Conservation (phyloP, 2,797 vertebrate genomes). For the Myripristis murdjan region DNA sequence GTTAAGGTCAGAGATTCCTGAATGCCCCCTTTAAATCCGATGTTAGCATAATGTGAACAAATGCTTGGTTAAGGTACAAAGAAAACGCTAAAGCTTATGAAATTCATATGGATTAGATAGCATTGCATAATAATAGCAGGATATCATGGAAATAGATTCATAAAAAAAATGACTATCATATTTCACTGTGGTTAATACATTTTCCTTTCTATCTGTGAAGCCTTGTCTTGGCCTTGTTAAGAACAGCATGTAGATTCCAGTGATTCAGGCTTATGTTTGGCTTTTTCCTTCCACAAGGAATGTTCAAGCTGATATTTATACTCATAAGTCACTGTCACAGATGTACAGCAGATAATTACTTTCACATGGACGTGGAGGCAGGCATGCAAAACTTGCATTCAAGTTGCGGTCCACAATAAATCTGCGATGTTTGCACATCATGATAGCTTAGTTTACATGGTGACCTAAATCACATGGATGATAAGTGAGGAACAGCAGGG, state of each 20-base stretch:
- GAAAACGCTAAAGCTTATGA: neutral
- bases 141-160: neutral
- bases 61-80: too few relatives aligned
- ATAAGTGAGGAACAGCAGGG: constrained; percentile 19
- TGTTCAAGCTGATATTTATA: constrained; percentile 3
- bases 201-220: neutral
- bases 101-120: neutral
- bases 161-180: too few relatives aligned
- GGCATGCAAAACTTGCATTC: constrained; percentile 8
- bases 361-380: constrained; percentile 30
- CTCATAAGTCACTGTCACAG: constrained; percentile 21
- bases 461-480: constrained; percentile 16
- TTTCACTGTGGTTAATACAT: neutral
- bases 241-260: too few relatives aligned
- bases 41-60: too few relatives aligned
- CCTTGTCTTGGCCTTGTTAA: neutral
- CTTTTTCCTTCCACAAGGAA: neutral
- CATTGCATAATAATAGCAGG: neutral
- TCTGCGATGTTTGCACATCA: constrained; percentile 23
- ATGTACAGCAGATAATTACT: constrained; percentile 15
- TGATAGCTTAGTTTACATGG: neutral
- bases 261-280: constrained; percentile 8
- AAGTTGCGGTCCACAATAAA: constrained; percentile 16
- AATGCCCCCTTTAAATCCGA: too few relatives aligned
- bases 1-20: too few relatives aligned